Base-by-base conservation (phyloP, 2,113 vertebrate genomes). In the Donacobius atricapilla region DNA sequence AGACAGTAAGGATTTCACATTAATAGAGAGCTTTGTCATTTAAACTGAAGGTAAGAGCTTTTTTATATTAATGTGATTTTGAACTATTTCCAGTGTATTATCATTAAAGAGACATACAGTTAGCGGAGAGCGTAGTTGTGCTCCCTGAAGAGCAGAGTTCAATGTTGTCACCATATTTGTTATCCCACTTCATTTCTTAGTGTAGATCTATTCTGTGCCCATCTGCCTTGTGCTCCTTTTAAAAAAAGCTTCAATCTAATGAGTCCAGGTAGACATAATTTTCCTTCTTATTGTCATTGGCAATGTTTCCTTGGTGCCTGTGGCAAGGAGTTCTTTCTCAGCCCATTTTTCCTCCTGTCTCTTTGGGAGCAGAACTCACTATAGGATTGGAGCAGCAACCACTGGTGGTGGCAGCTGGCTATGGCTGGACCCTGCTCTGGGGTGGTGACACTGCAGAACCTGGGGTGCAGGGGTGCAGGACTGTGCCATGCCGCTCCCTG, bases 401-500 rank as follows among this genome's bases (percentile, higher is more conserved):
- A 28, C 23, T 44, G 79, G 39, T 6, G 2, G 12, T 0, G 1
- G 13, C n/a, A n/a, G n/a, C 35, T 71, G 71, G 19, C 28, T 7
- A 2, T 11, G 47, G 30, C 37, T n/a, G 68, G 27, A 19, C 14
- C 21, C 40, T 28, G 21, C 45, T 27, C 44, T 27, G 53, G 30
- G 14, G 9, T 8, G 44, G 14, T 33, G 57, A 33, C 35, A 24
- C 21, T 2, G 3, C 2, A 2, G 61, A 24, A 27, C 5, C 6
- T 24, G 35, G 45, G 33, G 9, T 63, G 28, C 33, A 37, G 57
- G 1, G 3, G 5, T 23, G 20, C n/a, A 28, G 50, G 31, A 23
- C 37, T 10, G 0, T 19, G 50, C 31, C 7, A 0, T 3, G 16
- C 39, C 13, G 15, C 28, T 28, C n/a, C n/a, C 15, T 1, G 4